Percentiles rank a stretch among this genome's conserved stretches.
Evolutionary conservation across 2,113 vertebrate species (phyloP).

Genomic region (Syngnathus typhle): DNA sequence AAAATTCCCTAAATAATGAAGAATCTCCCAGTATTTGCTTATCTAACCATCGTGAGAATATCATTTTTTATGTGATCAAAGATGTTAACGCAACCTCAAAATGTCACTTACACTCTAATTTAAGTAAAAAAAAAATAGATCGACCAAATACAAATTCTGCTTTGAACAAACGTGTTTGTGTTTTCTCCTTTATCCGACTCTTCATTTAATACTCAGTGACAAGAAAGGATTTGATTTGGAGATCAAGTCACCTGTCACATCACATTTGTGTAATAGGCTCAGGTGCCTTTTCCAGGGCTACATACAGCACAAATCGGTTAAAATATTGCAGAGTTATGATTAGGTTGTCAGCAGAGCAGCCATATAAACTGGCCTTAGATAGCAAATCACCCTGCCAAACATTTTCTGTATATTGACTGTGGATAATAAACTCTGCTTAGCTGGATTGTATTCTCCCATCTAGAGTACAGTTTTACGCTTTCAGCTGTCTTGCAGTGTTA

Average conservation of each 20-base stretch:
- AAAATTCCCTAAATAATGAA: no score
- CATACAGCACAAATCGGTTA: constrained; percentile 22
- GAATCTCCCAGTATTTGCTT: no score
- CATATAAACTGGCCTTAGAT: constrained; percentile 16
- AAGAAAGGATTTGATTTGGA: constrained; percentile 42
- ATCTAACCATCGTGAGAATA: no score
- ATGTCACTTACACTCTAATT: no score
- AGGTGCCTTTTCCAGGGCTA: constrained; percentile 21
- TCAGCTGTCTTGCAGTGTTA: background rate
- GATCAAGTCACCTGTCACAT: constrained; percentile 31
- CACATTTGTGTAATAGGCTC: constrained; percentile 33
- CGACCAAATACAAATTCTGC: no score
- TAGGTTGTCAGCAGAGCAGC: constrained; percentile 11
- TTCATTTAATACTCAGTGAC: constrained; percentile 31
- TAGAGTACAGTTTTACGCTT: background rate
- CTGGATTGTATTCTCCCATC: constrained; percentile 2
- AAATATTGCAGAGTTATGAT: constrained; percentile 36
- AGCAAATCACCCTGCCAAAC: constrained; percentile 15
- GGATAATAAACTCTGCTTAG: background rate
- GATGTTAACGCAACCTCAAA: no score
- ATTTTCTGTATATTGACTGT: constrained; percentile 17
- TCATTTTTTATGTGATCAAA: no score
- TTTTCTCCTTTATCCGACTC: background rate
- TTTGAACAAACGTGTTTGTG: constrained; percentile 10
- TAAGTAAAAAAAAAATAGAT: no score